phyloP scores from a whole-genome alignment of 1,140 invertebrate species.

The Drosophila triauraria region DNA sequence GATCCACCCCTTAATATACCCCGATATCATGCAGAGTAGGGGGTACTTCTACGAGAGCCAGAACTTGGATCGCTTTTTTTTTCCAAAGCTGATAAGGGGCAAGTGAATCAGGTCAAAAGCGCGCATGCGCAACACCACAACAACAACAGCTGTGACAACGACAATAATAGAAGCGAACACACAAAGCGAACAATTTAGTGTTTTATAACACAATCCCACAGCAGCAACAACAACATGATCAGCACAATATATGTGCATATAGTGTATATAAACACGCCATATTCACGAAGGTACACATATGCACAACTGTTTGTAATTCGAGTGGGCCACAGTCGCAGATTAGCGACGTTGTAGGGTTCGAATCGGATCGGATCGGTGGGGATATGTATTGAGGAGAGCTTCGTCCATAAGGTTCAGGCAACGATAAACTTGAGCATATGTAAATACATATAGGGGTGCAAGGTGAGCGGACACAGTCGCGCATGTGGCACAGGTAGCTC shows the following conservation, averaged over 20 bases:
- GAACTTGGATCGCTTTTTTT: conserved; percentile 22
- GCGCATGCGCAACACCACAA: conserved; percentile 67
- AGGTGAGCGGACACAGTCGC: conserved; percentile 4
- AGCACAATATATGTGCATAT: background rate
- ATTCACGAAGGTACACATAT: conserved; percentile 11
- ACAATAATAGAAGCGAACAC: conserved; percentile 5
- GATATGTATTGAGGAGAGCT: background rate
- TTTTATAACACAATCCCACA: conserved; percentile 16
- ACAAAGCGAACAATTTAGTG: conserved; percentile 21
- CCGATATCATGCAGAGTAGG: background rate
- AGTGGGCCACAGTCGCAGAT: conserved; percentile 36
- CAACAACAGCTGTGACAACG: conserved; percentile 22
- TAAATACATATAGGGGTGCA: conserved; percentile 19
- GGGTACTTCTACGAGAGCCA: background rate
- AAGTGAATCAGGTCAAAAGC: conserved; percentile 73
- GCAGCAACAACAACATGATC: background rate
- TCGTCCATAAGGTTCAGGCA: conserved; percentile 5
- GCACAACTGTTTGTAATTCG: conserved; percentile 37
- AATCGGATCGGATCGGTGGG: conserved; percentile 8
- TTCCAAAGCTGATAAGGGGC: conserved; percentile 53
- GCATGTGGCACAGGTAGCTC: conserved; percentile 31
- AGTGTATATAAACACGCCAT: conserved; percentile 15
- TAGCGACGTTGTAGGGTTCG: conserved; percentile 29
- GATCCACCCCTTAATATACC: background rate
- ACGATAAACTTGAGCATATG: conserved; percentile 22